Percentiles rank a stretch among this genome's conserved stretches.
These are phyloP conservation scores for Phymanthus crucifer DNA, from an alignment of 92 coral and sea anemone genomes.

Conservation along the genomic window DNA sequence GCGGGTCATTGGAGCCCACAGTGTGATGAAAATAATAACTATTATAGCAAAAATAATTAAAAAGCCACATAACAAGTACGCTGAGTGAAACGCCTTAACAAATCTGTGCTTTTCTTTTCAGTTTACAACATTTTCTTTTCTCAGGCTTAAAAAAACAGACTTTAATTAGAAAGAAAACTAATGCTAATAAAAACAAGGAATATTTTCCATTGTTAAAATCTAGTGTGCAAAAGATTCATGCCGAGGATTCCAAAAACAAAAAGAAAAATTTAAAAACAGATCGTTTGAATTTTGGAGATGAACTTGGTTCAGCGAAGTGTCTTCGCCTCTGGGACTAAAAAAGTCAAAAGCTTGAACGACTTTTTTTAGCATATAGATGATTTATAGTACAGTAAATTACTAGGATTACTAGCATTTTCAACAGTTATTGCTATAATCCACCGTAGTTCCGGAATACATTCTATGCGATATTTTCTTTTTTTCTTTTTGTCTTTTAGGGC, in stretches of 20 bases:
- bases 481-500: slow-evolving; percentile 11
- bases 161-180: too few relatives aligned
- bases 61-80: neutral
- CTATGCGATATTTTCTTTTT: slow-evolving; percentile 5
- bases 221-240: too few relatives aligned
- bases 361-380: neutral
- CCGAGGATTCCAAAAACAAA: neutral
- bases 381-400: neutral
- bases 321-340: neutral
- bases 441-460: slow-evolving; percentile 20
- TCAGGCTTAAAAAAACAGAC: too few relatives aligned
- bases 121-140: neutral
- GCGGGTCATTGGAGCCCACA: neutral
- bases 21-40: neutral
- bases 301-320: neutral
- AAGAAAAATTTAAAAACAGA: too few relatives aligned
- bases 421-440: slow-evolving; percentile 9
- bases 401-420: neutral
- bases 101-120: neutral
- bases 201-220: too few relatives aligned
- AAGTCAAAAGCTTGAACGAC: neutral
- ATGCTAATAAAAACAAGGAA: too few relatives aligned
- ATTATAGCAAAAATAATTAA: neutral
- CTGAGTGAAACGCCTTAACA: neutral
- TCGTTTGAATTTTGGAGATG: neutral